Evolutionary conservation across 2,888 invertebrate species (phyloP).

Genomic region (Galeopsomyia nigrocyanea): DNA sequence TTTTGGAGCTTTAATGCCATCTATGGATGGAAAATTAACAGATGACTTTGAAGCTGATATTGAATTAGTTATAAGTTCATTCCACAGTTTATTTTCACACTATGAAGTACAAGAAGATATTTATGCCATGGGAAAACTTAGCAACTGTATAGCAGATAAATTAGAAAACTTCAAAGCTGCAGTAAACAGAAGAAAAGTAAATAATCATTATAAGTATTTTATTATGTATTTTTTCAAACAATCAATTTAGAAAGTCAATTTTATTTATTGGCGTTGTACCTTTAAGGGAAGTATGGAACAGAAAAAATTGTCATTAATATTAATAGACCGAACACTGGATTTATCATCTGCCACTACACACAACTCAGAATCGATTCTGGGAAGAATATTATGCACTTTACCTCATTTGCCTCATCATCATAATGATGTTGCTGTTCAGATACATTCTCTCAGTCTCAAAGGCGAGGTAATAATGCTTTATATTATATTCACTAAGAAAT

Average conservation of each 20-base stretch:
- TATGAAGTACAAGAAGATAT: conserved; percentile 77
- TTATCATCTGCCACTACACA: conserved; percentile 75
- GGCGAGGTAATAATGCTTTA: conserved; percentile 52
- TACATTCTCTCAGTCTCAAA: conserved; percentile 73
- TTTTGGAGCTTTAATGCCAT: conserved; percentile 73
- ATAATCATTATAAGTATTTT: conserved; percentile 18
- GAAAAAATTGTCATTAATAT: conserved; percentile 71
- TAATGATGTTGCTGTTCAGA: conserved; percentile 76
- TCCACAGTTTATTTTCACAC: conserved; percentile 67
- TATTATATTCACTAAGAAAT: not conserved
- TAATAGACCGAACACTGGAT: conserved; percentile 78
- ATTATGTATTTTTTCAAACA: conserved; percentile 25
- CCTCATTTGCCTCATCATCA: conserved; percentile 76
- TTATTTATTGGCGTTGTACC: conserved; percentile 64
- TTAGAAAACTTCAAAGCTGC: conserved; percentile 56
- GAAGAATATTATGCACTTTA: conserved; percentile 74
- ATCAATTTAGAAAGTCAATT: not conserved
- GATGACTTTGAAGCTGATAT: conserved; percentile 54
- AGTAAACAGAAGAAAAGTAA: conserved; percentile 70
- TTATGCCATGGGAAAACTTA: conserved; percentile 76
- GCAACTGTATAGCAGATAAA: conserved; percentile 70
- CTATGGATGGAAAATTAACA: conserved; percentile 65
- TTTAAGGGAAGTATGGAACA: conserved; percentile 50
- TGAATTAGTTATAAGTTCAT: conserved; percentile 60
- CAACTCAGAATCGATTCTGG: conserved; percentile 75